These are phyloP conservation scores for Sebastes minor DNA, from an alignment of 2,797 vertebrate species.

Conservation along the genomic window DNA sequence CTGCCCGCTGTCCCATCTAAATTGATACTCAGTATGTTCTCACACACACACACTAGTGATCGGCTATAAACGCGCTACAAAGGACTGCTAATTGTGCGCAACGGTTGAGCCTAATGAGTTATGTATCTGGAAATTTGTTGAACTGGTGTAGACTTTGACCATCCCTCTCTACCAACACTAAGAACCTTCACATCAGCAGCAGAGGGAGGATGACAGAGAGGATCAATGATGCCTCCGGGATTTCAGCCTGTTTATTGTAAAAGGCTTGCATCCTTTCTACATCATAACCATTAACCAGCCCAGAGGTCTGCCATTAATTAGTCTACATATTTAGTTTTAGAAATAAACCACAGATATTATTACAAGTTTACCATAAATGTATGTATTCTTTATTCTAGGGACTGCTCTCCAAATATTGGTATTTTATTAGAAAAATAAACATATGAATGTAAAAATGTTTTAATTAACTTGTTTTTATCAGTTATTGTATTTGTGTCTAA, in stretches of 20 bases:
- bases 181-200: neutral
- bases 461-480: neutral
- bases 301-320: too few relatives aligned
- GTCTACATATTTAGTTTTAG: neutral
- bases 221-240: neutral
- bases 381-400: neutral
- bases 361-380: neutral
- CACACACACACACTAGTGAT: neutral
- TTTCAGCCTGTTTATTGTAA: neutral
- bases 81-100: neutral
- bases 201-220: neutral
- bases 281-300: neutral
- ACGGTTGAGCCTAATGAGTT: neutral
- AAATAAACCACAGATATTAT: neutral
- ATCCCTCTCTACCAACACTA: neutral
- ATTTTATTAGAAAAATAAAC: neutral
- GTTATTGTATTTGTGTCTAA: neutral
- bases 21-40: neutral
- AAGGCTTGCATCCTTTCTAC: neutral
- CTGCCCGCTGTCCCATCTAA: neutral
- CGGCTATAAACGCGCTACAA: neutral
- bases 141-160: neutral
- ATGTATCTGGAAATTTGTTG: neutral
- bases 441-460: neutral
- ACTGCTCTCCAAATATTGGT: neutral